These are phyloP conservation scores for Tretioscincus oriximinensis DNA, from an alignment of 2,113 vertebrate genomes.

Conservation along the genomic window DNA sequence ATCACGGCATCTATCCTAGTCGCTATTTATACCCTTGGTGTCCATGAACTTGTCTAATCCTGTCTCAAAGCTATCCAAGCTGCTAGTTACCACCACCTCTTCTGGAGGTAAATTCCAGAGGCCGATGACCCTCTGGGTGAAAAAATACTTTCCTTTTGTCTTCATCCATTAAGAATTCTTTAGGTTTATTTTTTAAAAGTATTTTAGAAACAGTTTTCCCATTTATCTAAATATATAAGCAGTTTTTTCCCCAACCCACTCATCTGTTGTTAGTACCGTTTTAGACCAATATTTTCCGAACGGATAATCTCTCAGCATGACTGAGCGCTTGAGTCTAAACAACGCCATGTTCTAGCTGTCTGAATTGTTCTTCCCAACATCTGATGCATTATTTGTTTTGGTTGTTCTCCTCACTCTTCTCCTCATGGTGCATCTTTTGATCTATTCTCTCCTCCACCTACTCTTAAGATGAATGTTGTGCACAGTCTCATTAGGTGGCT, in stretches of 20 bases:
- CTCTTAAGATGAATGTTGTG: neutral
- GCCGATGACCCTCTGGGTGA: too few relatives aligned
- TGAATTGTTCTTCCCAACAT: neutral
- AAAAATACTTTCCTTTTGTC: too few relatives aligned
- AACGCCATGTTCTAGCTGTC: neutral
- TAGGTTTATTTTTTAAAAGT: too few relatives aligned
- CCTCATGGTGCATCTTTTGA: neutral
- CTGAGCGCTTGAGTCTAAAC: neutral
- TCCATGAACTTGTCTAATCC: too few relatives aligned
- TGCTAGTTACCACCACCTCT: too few relatives aligned
- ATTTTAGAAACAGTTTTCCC: neutral
- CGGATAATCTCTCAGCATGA: neutral
- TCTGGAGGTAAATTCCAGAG: too few relatives aligned
- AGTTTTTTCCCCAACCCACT: neutral
- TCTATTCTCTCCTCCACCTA: neutral
- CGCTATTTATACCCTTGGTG: too few relatives aligned
- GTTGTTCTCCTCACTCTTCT: neutral
- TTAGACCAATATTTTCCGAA: neutral
- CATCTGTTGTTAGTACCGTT: neutral
- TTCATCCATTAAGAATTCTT: neutral
- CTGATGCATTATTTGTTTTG: neutral
- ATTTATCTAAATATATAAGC: neutral
- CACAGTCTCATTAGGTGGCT: neutral
- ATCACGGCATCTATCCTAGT: too few relatives aligned
- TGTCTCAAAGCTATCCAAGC: too few relatives aligned